Conservation (phyloP, 2,888 invertebrate species). For the Eurois occulta region DNA sequence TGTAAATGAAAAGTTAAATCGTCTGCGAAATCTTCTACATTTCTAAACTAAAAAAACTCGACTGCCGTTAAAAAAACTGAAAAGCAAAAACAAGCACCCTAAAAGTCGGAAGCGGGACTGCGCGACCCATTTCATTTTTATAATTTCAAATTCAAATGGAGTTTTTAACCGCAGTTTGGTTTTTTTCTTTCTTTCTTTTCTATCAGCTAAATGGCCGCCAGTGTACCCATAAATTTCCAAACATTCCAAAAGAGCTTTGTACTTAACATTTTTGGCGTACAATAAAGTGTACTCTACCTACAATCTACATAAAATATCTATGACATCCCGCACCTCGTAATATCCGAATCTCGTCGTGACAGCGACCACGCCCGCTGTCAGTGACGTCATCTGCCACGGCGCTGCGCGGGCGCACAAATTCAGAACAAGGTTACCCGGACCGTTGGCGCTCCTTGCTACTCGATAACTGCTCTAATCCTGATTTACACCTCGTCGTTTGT, state of each 20-base stretch:
- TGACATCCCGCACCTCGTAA: not conserved
- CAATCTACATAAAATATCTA: not conserved
- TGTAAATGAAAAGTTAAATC: no score
- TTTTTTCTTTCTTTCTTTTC: not conserved
- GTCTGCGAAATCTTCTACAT: no score
- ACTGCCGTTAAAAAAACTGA: no score
- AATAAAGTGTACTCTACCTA: not conserved
- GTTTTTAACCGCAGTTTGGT: no score
- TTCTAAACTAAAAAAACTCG: no score
- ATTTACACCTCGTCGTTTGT: constrained; percentile 43
- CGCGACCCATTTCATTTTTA: no score
- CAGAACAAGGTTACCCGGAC: constrained; percentile 69
- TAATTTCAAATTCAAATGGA: no score
- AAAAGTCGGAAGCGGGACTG: no score
- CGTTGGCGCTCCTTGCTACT: constrained; percentile 56
- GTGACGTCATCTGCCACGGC: constrained; percentile 65
- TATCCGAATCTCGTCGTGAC: constrained; percentile 24
- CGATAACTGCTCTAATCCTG: constrained; percentile 58
- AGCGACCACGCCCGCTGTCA: constrained; percentile 27
- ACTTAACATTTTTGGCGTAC: not conserved
- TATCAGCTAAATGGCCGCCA: not conserved
- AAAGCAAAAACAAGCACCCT: no score
- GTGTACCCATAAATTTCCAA: not conserved
- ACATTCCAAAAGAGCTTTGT: not conserved
- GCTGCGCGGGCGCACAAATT: constrained; percentile 64